Evolutionary conservation across 2,888 invertebrate species (phyloP).

Genomic region (Chymomyza amoena): DNA sequence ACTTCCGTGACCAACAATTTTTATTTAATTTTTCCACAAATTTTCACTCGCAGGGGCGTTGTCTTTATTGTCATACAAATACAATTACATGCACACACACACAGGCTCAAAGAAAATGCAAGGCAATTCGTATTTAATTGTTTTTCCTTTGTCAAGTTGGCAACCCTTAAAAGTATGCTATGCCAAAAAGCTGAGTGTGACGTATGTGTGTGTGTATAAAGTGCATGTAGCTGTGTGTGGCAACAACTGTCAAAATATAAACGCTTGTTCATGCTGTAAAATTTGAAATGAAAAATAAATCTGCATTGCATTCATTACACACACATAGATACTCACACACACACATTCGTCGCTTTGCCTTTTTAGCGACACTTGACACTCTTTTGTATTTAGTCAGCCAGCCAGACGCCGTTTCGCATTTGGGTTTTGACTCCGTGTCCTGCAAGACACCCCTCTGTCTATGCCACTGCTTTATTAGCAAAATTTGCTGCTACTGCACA

Average conservation of each 20-base stretch:
- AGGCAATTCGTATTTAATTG: constrained; percentile 68
- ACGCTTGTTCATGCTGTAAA: constrained; percentile 57
- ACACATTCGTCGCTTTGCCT: background rate
- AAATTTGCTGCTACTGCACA: constrained; percentile 51
- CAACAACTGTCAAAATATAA: constrained; percentile 69
- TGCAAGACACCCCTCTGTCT: background rate
- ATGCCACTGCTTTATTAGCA: constrained; percentile 58
- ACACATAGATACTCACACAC: constrained; percentile 12
- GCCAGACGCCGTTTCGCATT: constrained; percentile 26
- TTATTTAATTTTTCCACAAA: constrained; percentile 1
- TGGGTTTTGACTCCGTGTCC: background rate
- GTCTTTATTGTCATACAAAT: constrained; percentile 21
- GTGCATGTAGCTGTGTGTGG: background rate
- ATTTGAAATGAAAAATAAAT: constrained; percentile 54
- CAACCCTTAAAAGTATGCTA: constrained; percentile 28
- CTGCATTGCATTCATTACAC: constrained; percentile 17
- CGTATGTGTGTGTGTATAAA: background rate
- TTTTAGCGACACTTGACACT: constrained; percentile 64
- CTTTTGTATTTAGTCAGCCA: constrained; percentile 66
- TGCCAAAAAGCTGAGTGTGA: background rate
- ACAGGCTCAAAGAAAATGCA: constrained; percentile 24
- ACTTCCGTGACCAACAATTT: background rate
- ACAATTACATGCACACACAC: background rate
- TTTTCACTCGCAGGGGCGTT: background rate
- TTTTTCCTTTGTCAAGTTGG: constrained; percentile 37